Evolutionary conservation across 2,888 invertebrate species (phyloP), one percentile per base, ranked within the genome.

Genomic region (Platerodrilus igneus): DNA sequence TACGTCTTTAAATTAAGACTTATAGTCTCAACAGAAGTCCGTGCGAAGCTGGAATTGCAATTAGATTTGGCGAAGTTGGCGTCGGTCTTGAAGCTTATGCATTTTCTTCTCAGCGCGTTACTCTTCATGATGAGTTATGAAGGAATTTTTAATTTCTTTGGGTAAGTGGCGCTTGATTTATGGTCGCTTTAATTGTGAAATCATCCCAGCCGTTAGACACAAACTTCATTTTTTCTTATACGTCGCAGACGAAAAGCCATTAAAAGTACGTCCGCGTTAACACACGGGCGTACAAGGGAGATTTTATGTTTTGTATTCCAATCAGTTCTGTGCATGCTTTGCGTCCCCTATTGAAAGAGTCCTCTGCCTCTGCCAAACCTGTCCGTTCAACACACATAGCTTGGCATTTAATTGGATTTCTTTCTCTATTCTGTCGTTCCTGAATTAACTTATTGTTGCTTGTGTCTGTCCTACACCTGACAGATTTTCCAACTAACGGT

Each of bases 341-440:
- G 21, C 41, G 32, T 48, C 41, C 41, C 43, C 40, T 45, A 32
- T 37, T 36, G 30, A 22, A 33, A 33, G 15, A 39, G 25, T 40
- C 29, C 27, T 34, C 33, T 35, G 31, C 29, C 27, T 34, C 33
- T 35, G 31, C 39, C 44, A 29, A 39, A 36, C 41, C 45, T 48
- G 44, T 45, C 47, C 36, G 52, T 48, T 53, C 53, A 50, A 54
- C 53, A 50, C 57, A 54, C 53, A 57, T 35, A 57, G 53, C 56
- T 55, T 55, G 58, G 56, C 61, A 59, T 64, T 65, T 66, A 66
- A 66, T 66, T 65, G 64, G 65, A 66, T 66, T 66, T 66, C 64
- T 65, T 66, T 64, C 64, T 62, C 57, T 60, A 57, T 57, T 55
- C 59, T 51, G 51, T 56, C 56, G 59, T 59, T 64, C 63, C 59